phyloP scores from a whole-genome alignment of 2,888 invertebrate species.

The Acleris laterana region DNA sequence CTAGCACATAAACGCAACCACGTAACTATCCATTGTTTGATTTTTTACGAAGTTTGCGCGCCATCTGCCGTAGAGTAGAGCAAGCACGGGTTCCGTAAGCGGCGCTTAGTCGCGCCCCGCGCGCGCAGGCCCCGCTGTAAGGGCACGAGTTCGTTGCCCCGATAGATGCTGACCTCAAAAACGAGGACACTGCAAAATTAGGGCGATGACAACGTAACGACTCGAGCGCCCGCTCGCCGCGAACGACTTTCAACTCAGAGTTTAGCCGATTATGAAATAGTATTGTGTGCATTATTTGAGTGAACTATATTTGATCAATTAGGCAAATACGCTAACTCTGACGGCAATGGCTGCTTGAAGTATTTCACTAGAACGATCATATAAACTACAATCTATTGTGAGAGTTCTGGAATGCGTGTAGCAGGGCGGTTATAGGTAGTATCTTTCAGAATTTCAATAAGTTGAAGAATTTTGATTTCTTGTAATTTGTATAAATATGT shows the following conservation, averaged over 20 bases:
- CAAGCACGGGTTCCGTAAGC: slow-evolving; percentile 45
- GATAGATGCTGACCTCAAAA: slow-evolving; percentile 88
- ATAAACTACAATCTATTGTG: slow-evolving; percentile 62
- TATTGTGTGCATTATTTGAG: slow-evolving; percentile 44
- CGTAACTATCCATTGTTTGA: slow-evolving; percentile 18
- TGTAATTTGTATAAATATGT: no score
- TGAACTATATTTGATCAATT: slow-evolving; percentile 84
- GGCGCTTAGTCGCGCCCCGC: slow-evolving; percentile 51
- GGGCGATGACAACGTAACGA: slow-evolving; percentile 83
- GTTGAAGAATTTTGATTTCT: no score
- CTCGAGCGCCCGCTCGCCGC: slow-evolving; percentile 65
- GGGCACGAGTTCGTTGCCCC: slow-evolving; percentile 84
- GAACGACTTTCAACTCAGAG: slow-evolving; percentile 63
- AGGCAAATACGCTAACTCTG: slow-evolving; percentile 83
- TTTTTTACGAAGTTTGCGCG: slow-evolving; percentile 45
- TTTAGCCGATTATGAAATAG: slow-evolving; percentile 48
- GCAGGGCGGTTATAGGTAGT: not conserved
- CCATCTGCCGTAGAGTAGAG: slow-evolving; percentile 74
- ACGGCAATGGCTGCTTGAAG: slow-evolving; percentile 72
- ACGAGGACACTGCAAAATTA: slow-evolving; percentile 88
- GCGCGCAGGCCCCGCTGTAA: slow-evolving; percentile 74
- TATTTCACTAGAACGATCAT: slow-evolving; percentile 72
- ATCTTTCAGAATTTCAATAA: no score
- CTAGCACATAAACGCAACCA: slow-evolving; percentile 2
- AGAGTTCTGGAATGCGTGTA: slow-evolving; percentile 43